Evolutionary conservation across 2,797 vertebrate species (phyloP).

Genomic region (Okamejei kenojei): DNA sequence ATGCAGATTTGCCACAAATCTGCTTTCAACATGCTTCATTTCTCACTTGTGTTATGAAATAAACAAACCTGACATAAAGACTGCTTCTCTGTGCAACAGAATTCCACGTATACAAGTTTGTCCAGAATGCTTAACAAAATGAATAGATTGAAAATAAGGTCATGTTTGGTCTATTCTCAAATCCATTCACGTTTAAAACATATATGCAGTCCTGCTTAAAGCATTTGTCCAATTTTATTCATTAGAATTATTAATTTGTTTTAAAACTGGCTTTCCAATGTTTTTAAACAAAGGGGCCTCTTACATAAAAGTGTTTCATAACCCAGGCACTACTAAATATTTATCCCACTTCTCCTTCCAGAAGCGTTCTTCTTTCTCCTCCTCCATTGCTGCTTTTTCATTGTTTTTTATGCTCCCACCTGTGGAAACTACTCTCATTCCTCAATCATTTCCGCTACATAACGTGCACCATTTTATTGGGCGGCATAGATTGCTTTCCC

Average conservation of each 20-base stretch:
- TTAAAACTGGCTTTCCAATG: background rate
- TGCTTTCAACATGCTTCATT: constrained; percentile 46
- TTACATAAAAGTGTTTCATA: background rate
- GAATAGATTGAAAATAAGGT: constrained; percentile 10
- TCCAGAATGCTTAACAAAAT: constrained; percentile 59
- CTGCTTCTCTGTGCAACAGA: constrained; percentile 54
- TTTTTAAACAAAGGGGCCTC: background rate
- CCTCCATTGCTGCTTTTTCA: background rate
- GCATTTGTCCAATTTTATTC: background rate
- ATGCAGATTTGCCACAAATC: constrained; percentile 60
- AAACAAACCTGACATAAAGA: constrained; percentile 63
- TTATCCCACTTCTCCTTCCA: background rate
- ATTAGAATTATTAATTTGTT: background rate
- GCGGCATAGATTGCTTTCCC: background rate
- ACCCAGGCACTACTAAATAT: background rate
- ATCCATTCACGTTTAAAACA: background rate
- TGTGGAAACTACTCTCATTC: background rate
- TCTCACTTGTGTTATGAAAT: constrained; percentile 59
- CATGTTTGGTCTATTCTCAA: background rate
- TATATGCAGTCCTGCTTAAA: background rate
- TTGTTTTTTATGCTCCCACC: background rate
- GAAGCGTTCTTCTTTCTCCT: background rate
- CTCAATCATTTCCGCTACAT: background rate
- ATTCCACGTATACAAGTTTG: constrained; percentile 55
- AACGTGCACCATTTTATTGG: background rate